Conservation (phyloP, 2,113 vertebrate species). For the Bucco capensis region DNA sequence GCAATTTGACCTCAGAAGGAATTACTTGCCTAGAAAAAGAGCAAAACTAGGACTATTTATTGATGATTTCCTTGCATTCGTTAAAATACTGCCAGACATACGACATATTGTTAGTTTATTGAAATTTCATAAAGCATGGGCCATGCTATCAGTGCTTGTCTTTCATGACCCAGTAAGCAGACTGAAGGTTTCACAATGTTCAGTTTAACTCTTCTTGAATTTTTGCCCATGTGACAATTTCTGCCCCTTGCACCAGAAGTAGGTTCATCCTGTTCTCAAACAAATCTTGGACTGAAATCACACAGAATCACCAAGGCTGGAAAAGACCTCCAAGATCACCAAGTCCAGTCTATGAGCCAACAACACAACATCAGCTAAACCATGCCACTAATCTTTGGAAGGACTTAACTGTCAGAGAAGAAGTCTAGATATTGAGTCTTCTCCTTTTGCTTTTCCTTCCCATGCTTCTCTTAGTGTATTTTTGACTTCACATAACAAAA, state of each 20-base stretch:
- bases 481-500: background rate
- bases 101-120: background rate
- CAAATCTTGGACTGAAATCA: background rate
- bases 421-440: background rate
- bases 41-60: background rate
- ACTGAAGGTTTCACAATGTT: background rate
- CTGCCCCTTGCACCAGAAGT: background rate
- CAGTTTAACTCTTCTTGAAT: background rate
- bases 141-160: background rate
- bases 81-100: background rate
- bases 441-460: background rate
- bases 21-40: background rate
- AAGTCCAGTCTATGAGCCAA: too few relatives aligned
- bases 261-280: background rate
- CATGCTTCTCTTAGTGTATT: background rate
- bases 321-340: too few relatives aligned
- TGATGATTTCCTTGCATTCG: background rate
- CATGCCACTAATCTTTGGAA: too few relatives aligned
- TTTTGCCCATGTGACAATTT: background rate
- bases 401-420: background rate
- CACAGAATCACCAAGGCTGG: too few relatives aligned
- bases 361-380: too few relatives aligned
- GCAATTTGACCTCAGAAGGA: background rate
- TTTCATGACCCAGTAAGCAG: background rate
- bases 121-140: background rate